Evolutionary conservation across 2,113 vertebrate genomes (phyloP).

Genomic region (Phoenicopterus ruber): DNA sequence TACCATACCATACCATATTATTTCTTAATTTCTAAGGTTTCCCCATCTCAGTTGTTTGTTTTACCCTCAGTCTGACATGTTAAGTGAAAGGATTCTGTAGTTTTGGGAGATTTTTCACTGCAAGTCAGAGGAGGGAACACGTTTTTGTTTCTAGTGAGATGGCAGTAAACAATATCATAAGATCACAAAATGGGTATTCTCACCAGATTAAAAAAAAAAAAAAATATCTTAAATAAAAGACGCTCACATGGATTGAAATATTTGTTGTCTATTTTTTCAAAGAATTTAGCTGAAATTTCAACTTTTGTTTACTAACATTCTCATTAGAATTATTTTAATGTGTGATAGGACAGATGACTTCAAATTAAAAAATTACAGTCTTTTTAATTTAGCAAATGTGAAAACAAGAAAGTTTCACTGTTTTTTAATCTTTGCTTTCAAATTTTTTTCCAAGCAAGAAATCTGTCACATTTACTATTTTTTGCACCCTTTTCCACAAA

Average conservation of each 20-base stretch:
- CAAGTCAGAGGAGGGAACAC: neutral
- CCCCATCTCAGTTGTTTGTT: accelerated
- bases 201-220: neutral
- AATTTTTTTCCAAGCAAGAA: neutral
- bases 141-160: neutral
- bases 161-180: neutral
- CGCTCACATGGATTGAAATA: neutral
- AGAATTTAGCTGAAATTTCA: neutral
- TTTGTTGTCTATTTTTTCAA: neutral
- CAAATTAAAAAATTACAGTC: neutral
- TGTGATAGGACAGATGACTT: neutral
- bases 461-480: neutral
- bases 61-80: neutral
- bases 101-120: neutral
- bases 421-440: neutral
- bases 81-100: neutral
- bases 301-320: neutral
- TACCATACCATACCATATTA: neutral
- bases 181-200: neutral
- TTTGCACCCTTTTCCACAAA: neutral
- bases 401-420: neutral
- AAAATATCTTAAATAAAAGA: neutral
- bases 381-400: neutral
- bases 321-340: neutral
- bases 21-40: neutral